A percentile compares a stretch with the other conserved stretches of the same genome.
Evolutionary conservation across 2,888 invertebrate species (phyloP).

Genomic region (Nomada lathburiana): DNA sequence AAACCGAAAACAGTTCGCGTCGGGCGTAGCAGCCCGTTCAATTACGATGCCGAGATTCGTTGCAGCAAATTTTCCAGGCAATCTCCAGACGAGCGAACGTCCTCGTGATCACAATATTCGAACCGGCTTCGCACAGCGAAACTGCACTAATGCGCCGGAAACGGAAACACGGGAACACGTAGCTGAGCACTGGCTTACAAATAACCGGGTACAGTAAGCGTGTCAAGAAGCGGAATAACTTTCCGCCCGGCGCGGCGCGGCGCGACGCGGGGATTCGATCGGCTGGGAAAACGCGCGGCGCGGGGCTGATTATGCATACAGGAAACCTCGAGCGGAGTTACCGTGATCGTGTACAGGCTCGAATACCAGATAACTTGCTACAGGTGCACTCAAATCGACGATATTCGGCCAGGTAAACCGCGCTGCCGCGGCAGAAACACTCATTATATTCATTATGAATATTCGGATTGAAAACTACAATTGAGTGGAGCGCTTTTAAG

Average conservation of each 20-base stretch:
- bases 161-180: not conserved
- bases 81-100: not conserved
- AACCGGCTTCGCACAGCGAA: not conserved
- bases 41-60: not conserved
- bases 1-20: not conserved
- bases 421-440: no score
- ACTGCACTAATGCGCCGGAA: not conserved
- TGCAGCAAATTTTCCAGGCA: not conserved
- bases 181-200: constrained; percentile 14
- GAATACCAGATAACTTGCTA: constrained; percentile 30
- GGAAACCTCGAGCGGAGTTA: constrained; percentile 25
- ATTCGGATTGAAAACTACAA: no score
- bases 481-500: not conserved
- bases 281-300: constrained; percentile 34
- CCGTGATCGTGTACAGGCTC: constrained; percentile 13
- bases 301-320: constrained; percentile 36
- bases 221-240: constrained; percentile 38
- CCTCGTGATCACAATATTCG: constrained; percentile 2
- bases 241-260: constrained; percentile 3
- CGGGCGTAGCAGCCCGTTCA: not conserved
- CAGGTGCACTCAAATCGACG: constrained; percentile 15
- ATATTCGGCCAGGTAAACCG: constrained; percentile 15
- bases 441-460: no score
- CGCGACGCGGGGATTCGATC: constrained; percentile 14
- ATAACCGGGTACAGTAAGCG: constrained; percentile 17